These are phyloP conservation scores for Callinectes sapidus DNA, from an alignment of 2,888 invertebrate genomes.

Conservation along the genomic window DNA sequence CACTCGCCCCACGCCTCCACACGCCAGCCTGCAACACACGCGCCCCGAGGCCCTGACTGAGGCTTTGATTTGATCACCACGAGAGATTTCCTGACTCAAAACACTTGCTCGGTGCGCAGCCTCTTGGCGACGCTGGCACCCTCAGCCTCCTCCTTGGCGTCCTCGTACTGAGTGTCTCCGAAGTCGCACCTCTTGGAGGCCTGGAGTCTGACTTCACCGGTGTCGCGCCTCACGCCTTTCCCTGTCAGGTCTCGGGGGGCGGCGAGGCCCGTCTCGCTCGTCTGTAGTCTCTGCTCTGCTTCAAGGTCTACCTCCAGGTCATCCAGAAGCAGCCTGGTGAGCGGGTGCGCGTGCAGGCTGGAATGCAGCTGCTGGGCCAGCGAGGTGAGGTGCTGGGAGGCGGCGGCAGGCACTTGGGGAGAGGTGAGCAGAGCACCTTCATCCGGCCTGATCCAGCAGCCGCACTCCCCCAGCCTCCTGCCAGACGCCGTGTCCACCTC, in stretches of 20 bases:
- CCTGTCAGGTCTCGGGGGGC: background rate
- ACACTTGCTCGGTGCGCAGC: conserved; percentile 54
- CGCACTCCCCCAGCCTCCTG: conserved; percentile 29
- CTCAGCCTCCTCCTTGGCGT: conserved; percentile 40
- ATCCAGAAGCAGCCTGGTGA: conserved; percentile 47
- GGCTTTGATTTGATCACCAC: conserved; percentile 50
- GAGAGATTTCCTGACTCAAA: conserved; percentile 47
- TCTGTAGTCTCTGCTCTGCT: background rate
- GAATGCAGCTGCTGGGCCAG: conserved; percentile 43
- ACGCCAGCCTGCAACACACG: background rate
- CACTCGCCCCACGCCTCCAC: background rate
- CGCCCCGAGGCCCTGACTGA: conserved; percentile 53
- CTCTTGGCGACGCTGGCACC: conserved; percentile 51
- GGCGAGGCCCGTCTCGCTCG: background rate
- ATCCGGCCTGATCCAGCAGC: background rate
- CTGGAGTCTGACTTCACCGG: background rate
- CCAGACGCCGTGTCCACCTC: background rate
- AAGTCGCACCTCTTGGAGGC: conserved; percentile 53
- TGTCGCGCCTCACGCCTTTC: background rate
- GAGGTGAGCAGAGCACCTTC: background rate
- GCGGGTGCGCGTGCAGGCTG: conserved; percentile 44
- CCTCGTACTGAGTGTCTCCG: conserved; percentile 26
- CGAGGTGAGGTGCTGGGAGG: conserved; percentile 38
- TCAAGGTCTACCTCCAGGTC: conserved; percentile 49
- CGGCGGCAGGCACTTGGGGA: background rate